phyloP scores from a whole-genome alignment of 2,888 invertebrate genomes.

The Cremastinae sp. region DNA sequence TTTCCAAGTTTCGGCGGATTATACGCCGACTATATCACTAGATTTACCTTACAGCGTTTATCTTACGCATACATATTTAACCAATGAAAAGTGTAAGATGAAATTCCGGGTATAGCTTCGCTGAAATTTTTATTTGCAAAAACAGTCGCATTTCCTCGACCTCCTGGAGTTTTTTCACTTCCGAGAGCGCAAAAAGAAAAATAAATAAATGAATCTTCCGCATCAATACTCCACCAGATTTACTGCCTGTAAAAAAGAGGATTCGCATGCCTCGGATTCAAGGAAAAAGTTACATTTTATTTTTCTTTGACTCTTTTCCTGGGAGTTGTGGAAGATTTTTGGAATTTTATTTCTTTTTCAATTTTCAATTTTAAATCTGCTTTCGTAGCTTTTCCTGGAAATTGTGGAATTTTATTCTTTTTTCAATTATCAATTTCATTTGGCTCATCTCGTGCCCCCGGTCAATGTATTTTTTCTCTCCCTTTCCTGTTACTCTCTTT shows the following conservation, averaged over 20 bases:
- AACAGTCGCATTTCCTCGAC: conserved; percentile 28
- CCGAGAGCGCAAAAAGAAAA: not conserved
- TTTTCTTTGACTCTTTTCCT: no score
- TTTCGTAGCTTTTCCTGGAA: not conserved
- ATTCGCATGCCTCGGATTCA: no score
- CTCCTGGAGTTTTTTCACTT: conserved; percentile 24
- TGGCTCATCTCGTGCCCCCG: not conserved
- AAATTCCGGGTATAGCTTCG: conserved; percentile 36
- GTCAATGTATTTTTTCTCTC: conserved; percentile 8
- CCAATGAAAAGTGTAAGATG: conserved; percentile 9
- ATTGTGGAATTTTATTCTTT: not conserved
- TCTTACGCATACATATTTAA: conserved; percentile 12
- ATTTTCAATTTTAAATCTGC: no score
- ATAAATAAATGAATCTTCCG: conserved; percentile 7
- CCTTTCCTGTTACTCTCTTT: conserved; percentile 2
- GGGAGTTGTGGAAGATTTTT: no score
- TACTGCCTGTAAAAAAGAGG: conserved; percentile 13
- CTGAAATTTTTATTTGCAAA: conserved; percentile 54
- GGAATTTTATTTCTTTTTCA: no score
- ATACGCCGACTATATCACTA: conserved; percentile 11
- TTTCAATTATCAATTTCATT: conserved; percentile 9
- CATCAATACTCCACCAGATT: conserved; percentile 40
- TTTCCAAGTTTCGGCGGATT: conserved; percentile 41
- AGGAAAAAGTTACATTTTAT: no score
- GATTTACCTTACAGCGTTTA: no score